These are phyloP conservation scores for Tethea ocularis DNA, from an alignment of 2,888 invertebrate genomes.

Conservation along the genomic window DNA sequence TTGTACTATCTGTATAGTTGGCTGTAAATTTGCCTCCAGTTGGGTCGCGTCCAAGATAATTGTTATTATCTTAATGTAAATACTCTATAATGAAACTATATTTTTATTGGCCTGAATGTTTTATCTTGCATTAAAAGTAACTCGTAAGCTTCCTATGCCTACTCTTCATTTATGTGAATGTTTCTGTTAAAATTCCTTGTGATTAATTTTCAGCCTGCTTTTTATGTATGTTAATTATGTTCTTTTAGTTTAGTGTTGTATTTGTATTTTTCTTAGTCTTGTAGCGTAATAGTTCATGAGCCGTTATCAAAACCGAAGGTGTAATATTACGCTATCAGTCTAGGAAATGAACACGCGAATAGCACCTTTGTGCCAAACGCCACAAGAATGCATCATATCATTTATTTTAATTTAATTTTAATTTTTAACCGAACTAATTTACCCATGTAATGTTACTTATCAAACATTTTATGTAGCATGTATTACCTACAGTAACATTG, in stretches of 20 bases:
- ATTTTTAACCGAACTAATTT: conserved; percentile 68
- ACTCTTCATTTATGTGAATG: conserved; percentile 30
- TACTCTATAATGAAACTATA: conserved; percentile 12
- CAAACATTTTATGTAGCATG: conserved; percentile 56
- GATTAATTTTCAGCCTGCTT: conserved; percentile 45
- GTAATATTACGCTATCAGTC: conserved; percentile 41
- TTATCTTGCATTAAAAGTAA: conserved; percentile 20
- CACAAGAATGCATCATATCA: conserved; percentile 84
- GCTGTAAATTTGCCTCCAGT: conserved; percentile 34
- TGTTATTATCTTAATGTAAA: conserved; percentile 20
- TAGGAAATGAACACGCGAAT: conserved; percentile 52
- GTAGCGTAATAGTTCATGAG: conserved; percentile 35
- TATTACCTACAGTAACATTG: conserved; percentile 38
- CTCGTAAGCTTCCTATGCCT: conserved; percentile 33
- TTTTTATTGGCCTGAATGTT: conserved; percentile 16
- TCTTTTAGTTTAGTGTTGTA: conserved; percentile 67
- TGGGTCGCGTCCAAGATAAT: conserved; percentile 21
- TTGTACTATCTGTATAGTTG: conserved; percentile 26
- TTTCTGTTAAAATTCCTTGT: conserved; percentile 40
- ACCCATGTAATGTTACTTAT: conserved; percentile 65
- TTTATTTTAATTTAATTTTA: conserved; percentile 80
- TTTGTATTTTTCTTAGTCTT: conserved; percentile 39
- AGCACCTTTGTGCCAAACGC: conserved; percentile 64
- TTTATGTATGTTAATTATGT: conserved; percentile 47
- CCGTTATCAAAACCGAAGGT: conserved; percentile 17